Base-by-base conservation (phyloP, 2,113 vertebrate species). In the Fulmarus glacialis region DNA sequence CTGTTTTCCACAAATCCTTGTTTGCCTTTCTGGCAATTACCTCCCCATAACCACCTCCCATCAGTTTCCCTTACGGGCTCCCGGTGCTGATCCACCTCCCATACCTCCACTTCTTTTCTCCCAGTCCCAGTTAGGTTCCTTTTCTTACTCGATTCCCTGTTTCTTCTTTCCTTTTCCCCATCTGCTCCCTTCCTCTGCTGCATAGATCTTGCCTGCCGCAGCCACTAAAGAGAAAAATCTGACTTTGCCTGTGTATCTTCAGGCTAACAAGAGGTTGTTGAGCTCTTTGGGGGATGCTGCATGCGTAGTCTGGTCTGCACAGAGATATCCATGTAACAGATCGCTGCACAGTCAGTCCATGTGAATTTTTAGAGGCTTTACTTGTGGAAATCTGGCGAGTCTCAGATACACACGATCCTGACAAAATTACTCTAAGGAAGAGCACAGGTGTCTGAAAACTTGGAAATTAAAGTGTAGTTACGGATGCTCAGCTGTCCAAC, bases 121-220 rank as follows among this genome's bases (percentile, higher is more conserved):
- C 15, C 29, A 24, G 27, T 45, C 38, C 55, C 17, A 5, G 4
- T 52, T 22, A 59, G 12, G 32, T 77, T 89, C 36, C 17, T 68
- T 91, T 78, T 18, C 9, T 82, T 50, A 22, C 30, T 71, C 0
- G 0, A 1, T 78, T 89, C 53, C 12, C 2, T 40, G 6, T 6
- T 82, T 45, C 52, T 89, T 40, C 30, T 78, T 82, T 36, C 11
- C 6, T 77, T 66, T 92, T 38, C 9, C 11, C 20, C 62, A 60
- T 52, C 16, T 60, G 12, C 32, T 83, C 12, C 45, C 59, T 85
- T 92, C 26, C 23, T 2, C 14, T 73, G 30, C 40, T 73, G 40
- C 34, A 7, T 4, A 47, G 60, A 27, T 56, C 52, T 94, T 79
- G 20, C 47, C 43, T 72, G 21, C 15, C 66, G 50, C 45, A 83